Evolutionary conservation across 2,888 invertebrate genomes (phyloP).

Genomic region (Drosophila atripex): DNA sequence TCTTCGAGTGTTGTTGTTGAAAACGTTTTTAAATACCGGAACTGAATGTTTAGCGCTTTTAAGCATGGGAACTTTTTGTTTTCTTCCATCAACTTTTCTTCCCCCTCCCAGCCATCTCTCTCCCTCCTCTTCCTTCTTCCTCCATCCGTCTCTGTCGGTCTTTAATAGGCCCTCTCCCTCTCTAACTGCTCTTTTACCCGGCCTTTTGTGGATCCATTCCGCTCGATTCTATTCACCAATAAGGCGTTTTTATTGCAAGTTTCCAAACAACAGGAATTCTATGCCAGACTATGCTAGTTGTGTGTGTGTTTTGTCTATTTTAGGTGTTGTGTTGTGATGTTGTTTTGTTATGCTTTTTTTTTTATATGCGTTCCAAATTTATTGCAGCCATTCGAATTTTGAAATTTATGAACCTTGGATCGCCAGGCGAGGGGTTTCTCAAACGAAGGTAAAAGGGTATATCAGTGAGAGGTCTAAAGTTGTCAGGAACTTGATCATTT

Average conservation of each 20-base stretch:
- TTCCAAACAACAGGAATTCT: constrained; percentile 60
- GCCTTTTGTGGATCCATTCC: constrained; percentile 40
- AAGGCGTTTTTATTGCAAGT: constrained; percentile 56
- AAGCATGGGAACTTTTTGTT: constrained; percentile 81
- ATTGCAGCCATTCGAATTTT: constrained; percentile 71
- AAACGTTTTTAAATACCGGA: constrained; percentile 82
- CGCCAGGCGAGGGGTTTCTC: neutral
- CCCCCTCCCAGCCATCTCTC: constrained; percentile 8
- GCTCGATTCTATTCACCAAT: constrained; percentile 36
- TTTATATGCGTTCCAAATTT: constrained; percentile 70
- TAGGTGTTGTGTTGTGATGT: constrained; percentile 61
- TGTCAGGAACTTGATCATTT: too few relatives aligned
- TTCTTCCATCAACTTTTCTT: constrained; percentile 54
- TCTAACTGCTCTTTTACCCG: constrained; percentile 17
- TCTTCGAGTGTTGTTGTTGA: constrained; percentile 55
- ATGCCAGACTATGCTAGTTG: constrained; percentile 30
- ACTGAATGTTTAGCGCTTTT: constrained; percentile 81
- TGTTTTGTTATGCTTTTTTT: constrained; percentile 39
- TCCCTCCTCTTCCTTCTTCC: constrained; percentile 8
- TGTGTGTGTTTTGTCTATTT: constrained; percentile 62
- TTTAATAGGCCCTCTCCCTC: constrained; percentile 4
- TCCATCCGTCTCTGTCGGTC: constrained; percentile 13
- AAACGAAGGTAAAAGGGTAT: neutral
- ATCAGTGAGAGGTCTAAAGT: neutral
- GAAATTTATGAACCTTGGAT: constrained; percentile 61